Base-by-base conservation (phyloP, 2,113 vertebrate species). In the Tragelaphus strepsiceros region DNA sequence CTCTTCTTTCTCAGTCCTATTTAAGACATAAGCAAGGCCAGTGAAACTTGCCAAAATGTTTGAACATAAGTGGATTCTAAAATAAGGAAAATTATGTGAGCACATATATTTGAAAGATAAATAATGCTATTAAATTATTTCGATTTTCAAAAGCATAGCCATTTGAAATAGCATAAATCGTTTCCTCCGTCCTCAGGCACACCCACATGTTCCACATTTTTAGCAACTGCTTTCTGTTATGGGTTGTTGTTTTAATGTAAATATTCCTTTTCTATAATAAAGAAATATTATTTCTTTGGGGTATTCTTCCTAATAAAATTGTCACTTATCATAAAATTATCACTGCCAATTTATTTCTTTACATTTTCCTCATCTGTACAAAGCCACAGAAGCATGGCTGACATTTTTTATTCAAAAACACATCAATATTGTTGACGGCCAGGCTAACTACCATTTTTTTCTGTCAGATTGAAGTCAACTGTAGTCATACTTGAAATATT, bases 331-430 rank as follows among this genome's bases (percentile, higher is more conserved):
- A 92, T 19, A 84, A 97, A 97, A 77, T 90, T 80, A 94, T 89
- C 95, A 77, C 92, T 92, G 35, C 35, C 89, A 71, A 81, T 96
- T 71, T 86, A 80, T 95, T 98, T 97, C 67, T 90, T 81, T 98
- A 92, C 82, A 26, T 97, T 97, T 89, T 95, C 77, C 90, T 98
- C 82, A 30, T 24, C 54, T 97, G 24, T 97, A 95, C 58, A 98
- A 95, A 95, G 88, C n/a, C 43, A 80, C 0, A 82, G 32, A 95
- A 98, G 67, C 1, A 14, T 32, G 4, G 64, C n/a, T 98, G 88
- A n/a, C 95, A 98, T 96, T 97, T 94, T 85, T 96, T 96, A 96
- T 97, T 97, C 91, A 97, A 97, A 97, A 98, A 97, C 58, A 88
- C 86, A 98, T 97, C 88, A 91, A 19, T 96, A 93, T 71, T 58